Evolutionary conservation across 2,888 invertebrate genomes (phyloP).

Genomic region (Camptogramma bilineatum): DNA sequence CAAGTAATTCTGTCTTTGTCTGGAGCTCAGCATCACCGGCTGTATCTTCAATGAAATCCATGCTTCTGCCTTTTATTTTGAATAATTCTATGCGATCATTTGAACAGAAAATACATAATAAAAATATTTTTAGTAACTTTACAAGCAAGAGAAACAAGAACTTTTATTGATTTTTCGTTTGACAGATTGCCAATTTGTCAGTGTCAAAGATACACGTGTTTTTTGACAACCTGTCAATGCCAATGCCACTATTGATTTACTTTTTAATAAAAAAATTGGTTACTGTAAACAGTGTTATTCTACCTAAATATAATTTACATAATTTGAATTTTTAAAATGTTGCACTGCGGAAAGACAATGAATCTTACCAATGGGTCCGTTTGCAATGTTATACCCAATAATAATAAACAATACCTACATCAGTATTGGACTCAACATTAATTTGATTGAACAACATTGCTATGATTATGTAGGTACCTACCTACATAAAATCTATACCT

Average conservation of each 20-base stretch:
- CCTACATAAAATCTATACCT: too few relatives aligned
- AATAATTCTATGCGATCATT: background rate
- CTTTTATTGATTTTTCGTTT: background rate
- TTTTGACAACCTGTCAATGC: background rate
- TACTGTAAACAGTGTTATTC: too few relatives aligned
- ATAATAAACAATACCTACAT: too few relatives aligned
- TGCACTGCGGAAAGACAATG: too few relatives aligned
- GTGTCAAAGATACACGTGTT: background rate
- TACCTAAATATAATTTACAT: too few relatives aligned
- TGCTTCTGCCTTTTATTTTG: slow-evolving; percentile 45
- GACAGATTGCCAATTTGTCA: background rate
- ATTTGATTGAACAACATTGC: too few relatives aligned
- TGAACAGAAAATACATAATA: background rate
- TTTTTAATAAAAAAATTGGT: too few relatives aligned
- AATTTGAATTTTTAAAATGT: too few relatives aligned
- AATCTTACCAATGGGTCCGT: too few relatives aligned
- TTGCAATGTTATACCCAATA: too few relatives aligned
- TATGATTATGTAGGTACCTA: too few relatives aligned
- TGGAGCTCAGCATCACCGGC: slow-evolving; percentile 78
- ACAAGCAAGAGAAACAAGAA: background rate
- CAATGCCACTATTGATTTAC: background rate
- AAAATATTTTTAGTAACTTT: background rate
- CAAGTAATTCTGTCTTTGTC: slow-evolving; percentile 61
- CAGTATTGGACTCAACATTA: too few relatives aligned
- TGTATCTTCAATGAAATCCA: slow-evolving; percentile 87